Evolutionary conservation across 2,113 vertebrate species (phyloP).

Genomic region (Rhabdomys dilectus): DNA sequence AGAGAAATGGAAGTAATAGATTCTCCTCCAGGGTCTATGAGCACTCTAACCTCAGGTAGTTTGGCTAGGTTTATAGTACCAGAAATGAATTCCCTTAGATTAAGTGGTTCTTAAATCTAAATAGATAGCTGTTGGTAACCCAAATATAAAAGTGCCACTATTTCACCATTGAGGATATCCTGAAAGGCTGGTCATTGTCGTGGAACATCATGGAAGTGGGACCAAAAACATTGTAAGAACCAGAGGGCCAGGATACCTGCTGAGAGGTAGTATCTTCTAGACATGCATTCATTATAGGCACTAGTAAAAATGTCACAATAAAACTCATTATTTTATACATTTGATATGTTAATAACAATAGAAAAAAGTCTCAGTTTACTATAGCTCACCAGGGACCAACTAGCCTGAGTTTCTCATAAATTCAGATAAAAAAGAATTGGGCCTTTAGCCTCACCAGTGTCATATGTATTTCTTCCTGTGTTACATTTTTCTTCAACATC

Average conservation of each 20-base stretch:
- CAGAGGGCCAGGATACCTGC: neutral
- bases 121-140: neutral
- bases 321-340: neutral
- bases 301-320: neutral
- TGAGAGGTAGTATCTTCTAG: neutral
- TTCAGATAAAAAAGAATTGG: neutral
- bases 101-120: too few relatives aligned
- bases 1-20: too few relatives aligned
- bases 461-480: neutral
- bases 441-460: too few relatives aligned
- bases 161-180: neutral
- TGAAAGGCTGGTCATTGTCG: neutral
- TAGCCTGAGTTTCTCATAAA: neutral
- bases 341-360: neutral
- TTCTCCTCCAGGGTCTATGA: neutral
- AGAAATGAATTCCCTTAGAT: neutral
- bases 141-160: neutral
- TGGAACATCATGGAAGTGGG: neutral
- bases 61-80: neutral
- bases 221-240: neutral
- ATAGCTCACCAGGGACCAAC: rapidly evolving
- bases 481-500: neutral
- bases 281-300: neutral
- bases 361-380: neutral
- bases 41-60: neutral